A percentile compares a stretch with the other conserved stretches of the same genome.
phyloP scores from a whole-genome alignment of 2,797 vertebrate species.

The Gadopsis marmoratus region DNA sequence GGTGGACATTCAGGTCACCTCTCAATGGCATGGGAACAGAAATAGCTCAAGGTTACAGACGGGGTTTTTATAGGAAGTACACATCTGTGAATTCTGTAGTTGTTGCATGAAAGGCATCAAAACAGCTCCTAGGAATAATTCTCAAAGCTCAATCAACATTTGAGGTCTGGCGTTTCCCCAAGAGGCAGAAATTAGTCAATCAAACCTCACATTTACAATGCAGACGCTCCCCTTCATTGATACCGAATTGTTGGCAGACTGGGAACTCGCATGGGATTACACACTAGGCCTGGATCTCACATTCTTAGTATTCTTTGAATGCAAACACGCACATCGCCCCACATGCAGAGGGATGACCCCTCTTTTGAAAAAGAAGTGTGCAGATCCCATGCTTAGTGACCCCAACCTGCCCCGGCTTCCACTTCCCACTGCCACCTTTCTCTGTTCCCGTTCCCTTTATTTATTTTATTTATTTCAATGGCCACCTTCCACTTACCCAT shows the following conservation, averaged over 20 bases:
- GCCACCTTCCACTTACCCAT: constrained; percentile 59
- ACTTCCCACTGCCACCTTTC: constrained; percentile 75
- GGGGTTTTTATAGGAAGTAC: not conserved
- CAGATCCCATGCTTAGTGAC: constrained; percentile 79
- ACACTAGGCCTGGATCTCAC: constrained; percentile 75
- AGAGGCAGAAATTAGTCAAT: constrained; percentile 64
- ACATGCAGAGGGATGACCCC: constrained; percentile 75
- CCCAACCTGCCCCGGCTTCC: constrained; percentile 77
- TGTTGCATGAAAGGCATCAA: not conserved
- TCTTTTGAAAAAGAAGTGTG: constrained; percentile 75
- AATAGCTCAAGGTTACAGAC: constrained; percentile 44
- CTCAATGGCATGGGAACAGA: constrained; percentile 50
- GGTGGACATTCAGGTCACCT: constrained; percentile 56
- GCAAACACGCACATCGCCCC: constrained; percentile 72
- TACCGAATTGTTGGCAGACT: constrained; percentile 61
- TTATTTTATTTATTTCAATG: constrained; percentile 68
- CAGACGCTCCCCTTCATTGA: constrained; percentile 55
- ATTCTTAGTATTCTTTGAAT: constrained; percentile 80
- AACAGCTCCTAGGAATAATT: not conserved
- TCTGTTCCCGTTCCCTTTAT: constrained; percentile 38
- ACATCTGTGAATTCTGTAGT: constrained; percentile 4
- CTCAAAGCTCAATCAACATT: constrained; percentile 8
- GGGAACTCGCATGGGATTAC: constrained; percentile 76
- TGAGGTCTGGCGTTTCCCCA: constrained; percentile 14
- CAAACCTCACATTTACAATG: constrained; percentile 45